These are phyloP conservation scores for Spatulosminthurus flaviceps DNA, from an alignment of 2,888 invertebrate genomes.

Conservation along the genomic window DNA sequence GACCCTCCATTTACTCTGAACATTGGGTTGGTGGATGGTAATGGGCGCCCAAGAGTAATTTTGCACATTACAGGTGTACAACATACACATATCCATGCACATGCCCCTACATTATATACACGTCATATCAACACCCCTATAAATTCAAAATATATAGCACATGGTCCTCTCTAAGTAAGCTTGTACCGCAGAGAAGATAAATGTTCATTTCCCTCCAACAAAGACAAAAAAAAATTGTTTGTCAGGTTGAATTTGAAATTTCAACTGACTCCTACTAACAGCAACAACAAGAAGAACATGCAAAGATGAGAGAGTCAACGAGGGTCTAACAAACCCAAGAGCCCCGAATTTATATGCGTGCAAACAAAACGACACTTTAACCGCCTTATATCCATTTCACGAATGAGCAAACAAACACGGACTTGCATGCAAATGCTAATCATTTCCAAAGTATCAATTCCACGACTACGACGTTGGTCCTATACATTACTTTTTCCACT, in stretches of 20 bases:
- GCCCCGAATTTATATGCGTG: slow-evolving; percentile 38
- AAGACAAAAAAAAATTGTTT: neutral
- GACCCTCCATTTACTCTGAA: slow-evolving; percentile 16
- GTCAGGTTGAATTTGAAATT: slow-evolving; percentile 18
- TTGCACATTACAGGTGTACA: slow-evolving; percentile 25
- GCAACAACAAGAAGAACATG: neutral
- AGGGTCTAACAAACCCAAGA: slow-evolving; percentile 4
- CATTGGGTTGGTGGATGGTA: neutral
- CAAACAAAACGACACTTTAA: slow-evolving; percentile 33
- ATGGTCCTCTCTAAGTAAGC: neutral
- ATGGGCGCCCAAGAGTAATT: slow-evolving; percentile 15
- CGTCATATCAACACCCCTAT: too few species aligned
- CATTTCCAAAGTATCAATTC: slow-evolving; percentile 1
- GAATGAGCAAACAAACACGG: slow-evolving; percentile 28
- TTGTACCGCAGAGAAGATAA: slow-evolving; percentile 1
- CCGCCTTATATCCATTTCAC: slow-evolving; percentile 25
- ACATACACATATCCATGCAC: neutral
- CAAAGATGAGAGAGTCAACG: slow-evolving; percentile 18
- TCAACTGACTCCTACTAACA: neutral
- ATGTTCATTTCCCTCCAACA: neutral
- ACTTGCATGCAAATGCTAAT: slow-evolving; percentile 37
- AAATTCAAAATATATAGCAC: too few species aligned
- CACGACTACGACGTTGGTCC: neutral
- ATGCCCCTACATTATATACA: neutral
- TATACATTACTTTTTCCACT: neutral